Evolutionary conservation across 2,797 vertebrate genomes (phyloP), one percentile per base, ranked within the genome.

Genomic region (Poeciliopsis infans): DNA sequence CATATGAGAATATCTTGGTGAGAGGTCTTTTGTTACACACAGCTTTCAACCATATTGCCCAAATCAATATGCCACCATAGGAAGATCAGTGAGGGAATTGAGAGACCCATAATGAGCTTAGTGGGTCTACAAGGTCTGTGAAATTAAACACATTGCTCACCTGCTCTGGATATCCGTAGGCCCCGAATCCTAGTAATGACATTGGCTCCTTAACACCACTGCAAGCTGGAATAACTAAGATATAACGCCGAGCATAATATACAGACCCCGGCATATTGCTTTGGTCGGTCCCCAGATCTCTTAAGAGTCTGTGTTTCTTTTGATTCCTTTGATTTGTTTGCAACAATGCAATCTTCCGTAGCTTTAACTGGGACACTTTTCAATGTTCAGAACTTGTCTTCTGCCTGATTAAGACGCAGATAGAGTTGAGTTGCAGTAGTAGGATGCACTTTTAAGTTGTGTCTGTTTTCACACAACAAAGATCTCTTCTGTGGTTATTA

Each of bases 91-190:
- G 87, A 90, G 89, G 86, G 89, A 94, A 93, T 92, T 85, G 84
- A 92, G 91, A 89, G 84, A 87, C 88, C 84, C 85, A 89, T 93
- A 94, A 93, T 94, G 91, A 94, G 91, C 86, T 87, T 72, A 64
- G 83, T 2, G 68, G 85, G 83, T 87, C 85, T 88, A 93, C 84
- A 89, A 86, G 92, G 84, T 53, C 89, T 72, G 71, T 82, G 82
- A 93, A 94, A 96, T 95, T 91, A 94, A 94, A 94, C 87, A 72
- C 92, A 94, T 94, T 90, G 91, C 93, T 94, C 93, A 93, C 93
- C 89, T 89, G 85, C 87, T 79, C 87, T 88, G 80, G 84, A 87
- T 87, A 82, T 84, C 78, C 31, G 82, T 80, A 74, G 81, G 86
- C 85, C 57, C 88, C 66, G 84, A 84, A 75, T 88, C 79, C 73